Conservation (phyloP, 2,113 vertebrate species). For the Onychostoma macrolepis region DNA sequence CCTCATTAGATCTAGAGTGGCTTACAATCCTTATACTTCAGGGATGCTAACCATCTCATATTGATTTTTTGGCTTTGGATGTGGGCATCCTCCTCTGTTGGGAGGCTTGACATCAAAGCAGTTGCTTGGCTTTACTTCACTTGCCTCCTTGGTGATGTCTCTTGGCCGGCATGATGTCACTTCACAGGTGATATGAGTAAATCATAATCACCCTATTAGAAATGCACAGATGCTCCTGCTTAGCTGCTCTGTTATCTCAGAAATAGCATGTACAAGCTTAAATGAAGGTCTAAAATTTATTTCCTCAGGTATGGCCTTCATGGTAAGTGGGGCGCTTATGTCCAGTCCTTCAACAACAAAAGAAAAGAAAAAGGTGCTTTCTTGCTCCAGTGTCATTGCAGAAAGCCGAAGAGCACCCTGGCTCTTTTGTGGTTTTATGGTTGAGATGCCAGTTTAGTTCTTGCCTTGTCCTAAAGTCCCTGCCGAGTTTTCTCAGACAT, state of each 20-base stretch:
- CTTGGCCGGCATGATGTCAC: neutral
- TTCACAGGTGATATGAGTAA: neutral
- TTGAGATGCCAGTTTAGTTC: neutral
- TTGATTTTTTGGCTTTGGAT: neutral
- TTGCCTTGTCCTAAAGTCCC: neutral
- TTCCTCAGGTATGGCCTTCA: neutral
- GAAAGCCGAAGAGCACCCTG: neutral
- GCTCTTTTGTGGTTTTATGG: neutral
- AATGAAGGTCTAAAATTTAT: neutral
- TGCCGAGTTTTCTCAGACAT: neutral
- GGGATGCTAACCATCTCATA: neutral
- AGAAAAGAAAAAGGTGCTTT: neutral
- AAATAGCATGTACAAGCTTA: neutral
- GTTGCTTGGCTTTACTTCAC: neutral
- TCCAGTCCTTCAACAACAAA: no score
- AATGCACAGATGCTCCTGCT: neutral
- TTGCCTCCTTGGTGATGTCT: neutral
- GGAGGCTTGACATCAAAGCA: neutral
- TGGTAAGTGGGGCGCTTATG: neutral
- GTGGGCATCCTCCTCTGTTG: neutral
- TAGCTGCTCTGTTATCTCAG: neutral
- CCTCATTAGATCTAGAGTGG: neutral
- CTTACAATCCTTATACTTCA: no score
- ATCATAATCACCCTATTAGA: neutral
- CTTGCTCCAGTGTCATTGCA: neutral